Percentiles rank a stretch among this genome's conserved stretches.
Evolutionary conservation across 2,888 invertebrate genomes (phyloP).

Genomic region (Dexiosoma caninum): DNA sequence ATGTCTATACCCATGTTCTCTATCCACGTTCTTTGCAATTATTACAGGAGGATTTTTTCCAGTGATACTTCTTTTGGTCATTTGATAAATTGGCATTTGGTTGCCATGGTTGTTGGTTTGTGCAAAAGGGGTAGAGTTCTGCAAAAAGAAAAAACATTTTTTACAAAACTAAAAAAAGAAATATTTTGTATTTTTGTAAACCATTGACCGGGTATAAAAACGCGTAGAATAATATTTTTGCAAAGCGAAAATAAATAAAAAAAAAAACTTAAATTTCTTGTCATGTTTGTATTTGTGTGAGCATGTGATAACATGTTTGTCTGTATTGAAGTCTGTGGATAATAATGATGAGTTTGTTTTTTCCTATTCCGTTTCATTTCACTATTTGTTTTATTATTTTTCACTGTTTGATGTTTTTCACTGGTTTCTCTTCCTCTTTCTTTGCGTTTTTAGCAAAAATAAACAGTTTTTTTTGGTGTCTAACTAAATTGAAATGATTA

Average conservation of each 20-base stretch:
- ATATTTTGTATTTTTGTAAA: slow-evolving; percentile 35
- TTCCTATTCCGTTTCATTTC: no score
- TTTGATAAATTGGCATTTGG: slow-evolving; percentile 65
- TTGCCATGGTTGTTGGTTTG: slow-evolving; percentile 54
- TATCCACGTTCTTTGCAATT: slow-evolving; percentile 33
- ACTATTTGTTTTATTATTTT: slow-evolving; percentile 35
- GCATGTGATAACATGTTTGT: slow-evolving; percentile 12
- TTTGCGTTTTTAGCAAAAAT: slow-evolving; percentile 46
- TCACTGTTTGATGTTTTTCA: slow-evolving; percentile 65
- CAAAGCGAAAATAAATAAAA: slow-evolving; percentile 6
- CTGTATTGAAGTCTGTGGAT: slow-evolving; percentile 65
- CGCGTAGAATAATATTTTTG: slow-evolving; percentile 60
- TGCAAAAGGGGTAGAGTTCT: slow-evolving; percentile 29
- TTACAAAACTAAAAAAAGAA: slow-evolving; percentile 36
- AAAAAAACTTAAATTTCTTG: slow-evolving; percentile 15
- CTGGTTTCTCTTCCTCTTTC: slow-evolving; percentile 46
- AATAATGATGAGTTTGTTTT: slow-evolving; percentile 36
- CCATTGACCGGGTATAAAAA: slow-evolving; percentile 54
- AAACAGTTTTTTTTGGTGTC: slow-evolving; percentile 61
- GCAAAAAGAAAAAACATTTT: slow-evolving; percentile 18
- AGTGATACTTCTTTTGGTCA: slow-evolving; percentile 53
- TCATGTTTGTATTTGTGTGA: neutral
- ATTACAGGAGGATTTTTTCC: slow-evolving; percentile 25
- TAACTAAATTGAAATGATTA: slow-evolving; percentile 66
- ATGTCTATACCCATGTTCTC: slow-evolving; percentile 22